Base-by-base conservation (phyloP, 2,113 vertebrate genomes). In the Perca schrenkii region DNA sequence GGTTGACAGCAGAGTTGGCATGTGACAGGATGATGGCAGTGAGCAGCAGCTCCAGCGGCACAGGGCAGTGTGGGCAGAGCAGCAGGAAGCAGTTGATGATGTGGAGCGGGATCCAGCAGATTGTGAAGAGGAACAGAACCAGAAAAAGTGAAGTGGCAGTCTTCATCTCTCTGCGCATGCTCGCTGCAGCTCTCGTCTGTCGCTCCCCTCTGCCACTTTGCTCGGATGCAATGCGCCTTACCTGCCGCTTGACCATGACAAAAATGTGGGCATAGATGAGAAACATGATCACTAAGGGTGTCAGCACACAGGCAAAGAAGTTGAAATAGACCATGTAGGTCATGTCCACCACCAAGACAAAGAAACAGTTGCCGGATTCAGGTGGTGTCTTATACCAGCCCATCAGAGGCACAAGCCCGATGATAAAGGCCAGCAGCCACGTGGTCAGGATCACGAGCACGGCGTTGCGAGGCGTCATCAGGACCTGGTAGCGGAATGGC, bases 81-180 rank as follows among this genome's bases (percentile, higher is more conserved):
- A 96, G 85, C 79, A 95, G 93, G 79, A 96, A 91, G 73, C 95
- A 95, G 92, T 96, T 96, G 54, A 96, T 94, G 47, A 95, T 47
- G 64, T 96, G 95, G 28, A 96, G 93, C 0, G 96, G 95, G 60
- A 95, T 94, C 95, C 96, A 96, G 88, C 96, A 96, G 71, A 89
- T 15, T 0, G 94, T 88, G 82, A 94, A 92, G 36, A 93, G 92
- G 84, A 96, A 96, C 17, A 96, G 94, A 11, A 96, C 94, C 6
- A 96, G 90, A 52, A 93, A 97, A 15, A 96, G 92, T 0, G 94
- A 94, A 6, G 90, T 90, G 1, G 88, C 92, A 1, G 89, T 95
- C 80, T 94, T 95, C 62, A 93, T 88, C 57, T 96, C 95, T 14
- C 77, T 90, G 0, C 78, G 88, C 84, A 79, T 28, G 0, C 84